phyloP scores from a whole-genome alignment of 1,140 invertebrate genomes.

The Papilio helenus region DNA sequence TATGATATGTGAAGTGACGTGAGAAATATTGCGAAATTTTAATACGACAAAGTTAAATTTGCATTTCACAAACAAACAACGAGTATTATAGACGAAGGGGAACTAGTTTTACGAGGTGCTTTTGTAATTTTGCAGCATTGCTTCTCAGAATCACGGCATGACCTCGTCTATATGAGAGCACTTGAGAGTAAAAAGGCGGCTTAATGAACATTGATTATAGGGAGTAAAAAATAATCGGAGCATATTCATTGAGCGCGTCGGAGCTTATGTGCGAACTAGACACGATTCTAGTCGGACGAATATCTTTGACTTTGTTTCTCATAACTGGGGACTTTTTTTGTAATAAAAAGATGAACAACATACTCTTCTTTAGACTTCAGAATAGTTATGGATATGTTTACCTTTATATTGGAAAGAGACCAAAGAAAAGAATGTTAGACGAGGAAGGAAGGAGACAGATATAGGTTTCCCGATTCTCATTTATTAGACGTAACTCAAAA shows the following conservation, averaged over 20 bases:
- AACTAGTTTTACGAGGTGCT: constrained; percentile 44
- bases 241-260: constrained; percentile 44
- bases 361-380: not conserved
- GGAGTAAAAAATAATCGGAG: constrained; percentile 50
- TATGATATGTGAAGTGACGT: constrained; percentile 48
- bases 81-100: not conserved
- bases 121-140: constrained; percentile 44
- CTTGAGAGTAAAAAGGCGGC: constrained; percentile 51
- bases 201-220: constrained; percentile 60
- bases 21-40: constrained; percentile 51
- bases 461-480: not conserved
- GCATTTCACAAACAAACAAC: not conserved
- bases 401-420: not conserved
- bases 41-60: constrained; percentile 42
- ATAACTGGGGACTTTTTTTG: constrained; percentile 7
- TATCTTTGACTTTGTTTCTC: constrained; percentile 52
- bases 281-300: constrained; percentile 45
- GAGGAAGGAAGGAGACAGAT: not conserved
- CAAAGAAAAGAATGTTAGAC: not conserved
- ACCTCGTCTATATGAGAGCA: constrained; percentile 54
- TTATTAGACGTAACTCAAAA: not conserved
- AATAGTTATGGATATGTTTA: not conserved
- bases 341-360: not conserved
- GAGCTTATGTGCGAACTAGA: constrained; percentile 43
- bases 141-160: constrained; percentile 48